A percentile compares a stretch with the other conserved stretches of the same genome.
Conservation (phyloP, 2,888 invertebrate species). For the Andrena praecox region DNA sequence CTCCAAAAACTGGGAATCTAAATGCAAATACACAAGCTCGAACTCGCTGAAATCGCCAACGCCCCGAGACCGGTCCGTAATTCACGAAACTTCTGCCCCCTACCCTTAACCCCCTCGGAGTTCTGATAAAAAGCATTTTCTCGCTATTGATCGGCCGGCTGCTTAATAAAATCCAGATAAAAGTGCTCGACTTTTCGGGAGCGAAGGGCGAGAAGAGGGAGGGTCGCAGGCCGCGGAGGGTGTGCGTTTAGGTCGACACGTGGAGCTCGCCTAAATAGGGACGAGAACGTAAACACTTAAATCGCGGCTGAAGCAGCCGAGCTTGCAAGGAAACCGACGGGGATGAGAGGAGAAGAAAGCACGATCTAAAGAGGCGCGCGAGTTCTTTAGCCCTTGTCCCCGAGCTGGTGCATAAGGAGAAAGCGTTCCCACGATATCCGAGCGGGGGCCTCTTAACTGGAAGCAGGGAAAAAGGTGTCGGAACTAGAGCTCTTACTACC, state of each 20-base stretch:
- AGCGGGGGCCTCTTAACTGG: conserved; percentile 51
- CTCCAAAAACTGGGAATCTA: conserved; percentile 67
- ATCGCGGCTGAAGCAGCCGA: conserved; percentile 11
- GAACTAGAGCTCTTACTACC: too few relatives aligned
- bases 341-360: background rate
- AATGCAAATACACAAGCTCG: conserved; percentile 68
- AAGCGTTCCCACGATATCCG: conserved; percentile 20
- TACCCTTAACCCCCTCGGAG: background rate
- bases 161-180: conserved; percentile 72
- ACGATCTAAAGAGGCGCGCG: background rate
- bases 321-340: background rate
- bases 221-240: background rate
- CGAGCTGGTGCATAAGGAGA: conserved; percentile 29
- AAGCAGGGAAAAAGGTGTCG: conserved; percentile 39
- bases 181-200: conserved; percentile 31
- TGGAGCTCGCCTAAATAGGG: conserved; percentile 36
- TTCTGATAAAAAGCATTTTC: conserved; percentile 65
- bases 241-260: conserved; percentile 27
- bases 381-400: conserved; percentile 24
- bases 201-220: conserved; percentile 1
- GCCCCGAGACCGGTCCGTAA: conserved; percentile 56
- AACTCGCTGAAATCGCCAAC: conserved; percentile 46
- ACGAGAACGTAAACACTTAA: conserved; percentile 59
- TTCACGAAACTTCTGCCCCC: conserved; percentile 65
- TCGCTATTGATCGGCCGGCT: conserved; percentile 64